These are phyloP conservation scores for Episyrphus balteatus DNA, from an alignment of 1,140 invertebrate species.

Conservation along the genomic window DNA sequence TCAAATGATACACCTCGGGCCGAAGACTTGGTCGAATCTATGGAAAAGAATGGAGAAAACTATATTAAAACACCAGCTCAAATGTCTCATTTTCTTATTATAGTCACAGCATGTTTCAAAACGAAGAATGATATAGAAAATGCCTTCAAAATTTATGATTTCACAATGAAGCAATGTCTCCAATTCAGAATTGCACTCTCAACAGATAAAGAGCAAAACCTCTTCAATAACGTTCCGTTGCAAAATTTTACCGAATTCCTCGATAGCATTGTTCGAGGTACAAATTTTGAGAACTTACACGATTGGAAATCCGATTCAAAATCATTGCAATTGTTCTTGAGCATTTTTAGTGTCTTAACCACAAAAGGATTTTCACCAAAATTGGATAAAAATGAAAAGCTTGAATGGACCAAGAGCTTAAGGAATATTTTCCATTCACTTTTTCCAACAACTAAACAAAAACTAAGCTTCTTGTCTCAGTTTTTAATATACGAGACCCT, in stretches of 20 bases:
- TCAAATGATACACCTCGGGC: conserved; percentile 3
- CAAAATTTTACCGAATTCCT: conserved; percentile 25
- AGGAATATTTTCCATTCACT: conserved; percentile 29
- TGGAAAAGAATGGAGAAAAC: conserved; percentile 13
- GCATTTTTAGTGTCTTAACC: conserved; percentile 7
- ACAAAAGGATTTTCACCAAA: no score
- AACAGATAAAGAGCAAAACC: background rate
- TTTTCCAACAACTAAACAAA: conserved; percentile 36
- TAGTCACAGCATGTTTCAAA: conserved; percentile 24
- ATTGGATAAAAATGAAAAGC: conserved; percentile 4
- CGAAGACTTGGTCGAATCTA: conserved; percentile 15
- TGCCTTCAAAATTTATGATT: conserved; percentile 9
- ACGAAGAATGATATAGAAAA: conserved; percentile 5
- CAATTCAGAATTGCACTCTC: background rate
- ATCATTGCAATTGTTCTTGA: conserved; percentile 13
- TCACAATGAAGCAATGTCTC: background rate
- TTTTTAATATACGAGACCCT: conserved; percentile 29
- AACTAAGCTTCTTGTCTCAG: conserved; percentile 41
- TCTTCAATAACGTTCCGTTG: conserved; percentile 10
- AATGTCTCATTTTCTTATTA: conserved; percentile 21
- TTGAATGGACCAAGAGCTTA: conserved; percentile 19
- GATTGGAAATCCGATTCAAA: conserved; percentile 16
- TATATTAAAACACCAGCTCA: conserved; percentile 15
- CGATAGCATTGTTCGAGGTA: conserved; percentile 12
- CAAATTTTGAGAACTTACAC: conserved; percentile 11